Evolutionary conservation across 2,113 vertebrate genomes (phyloP), one percentile per base, ranked within the genome.

Genomic region (Catharus minimus): DNA sequence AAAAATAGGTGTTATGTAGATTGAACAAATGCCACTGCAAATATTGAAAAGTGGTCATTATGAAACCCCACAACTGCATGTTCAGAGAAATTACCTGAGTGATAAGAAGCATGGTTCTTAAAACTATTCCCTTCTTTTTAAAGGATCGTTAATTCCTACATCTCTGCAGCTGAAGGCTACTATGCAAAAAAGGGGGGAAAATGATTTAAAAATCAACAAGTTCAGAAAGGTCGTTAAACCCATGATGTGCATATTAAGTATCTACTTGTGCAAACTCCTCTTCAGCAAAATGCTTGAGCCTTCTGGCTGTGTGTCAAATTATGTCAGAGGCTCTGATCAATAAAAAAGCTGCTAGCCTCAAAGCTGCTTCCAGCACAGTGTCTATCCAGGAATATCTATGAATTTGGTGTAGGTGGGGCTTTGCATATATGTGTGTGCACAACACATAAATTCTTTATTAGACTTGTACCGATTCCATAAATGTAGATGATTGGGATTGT

Each of bases 21-120:
- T 30, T 69, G 33, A 71, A 49, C n/a, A 77, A 53, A n/a, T 0
- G 0, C 18, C 33, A 46, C 44, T 77, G 11, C 20, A 58, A 46
- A n/a, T 73, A 22, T 33, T 55, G 52, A 71, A 53, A 84, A 43
- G 27, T 19, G 19, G 8, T 80, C 23, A 9, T 66, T 62, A 27
- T 43, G 30, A 43, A 90, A 44, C 44, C 44, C 64, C 36, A 44
- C 24, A 78, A 23, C 1, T 43, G 3, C 7, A 5, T 50, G 30
- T 81, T 73, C n/a, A 81, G 68, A 62, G 47, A 65, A 57, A 61
- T 86, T 57, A 38, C 22, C 21, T 28, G 24, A 74, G 24, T 50
- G 28, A 90, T 83, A 86, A 83, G 52, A 86, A 77, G 52, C 5
- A 9, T 1, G 0, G 20, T 32, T 72, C 46, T 83, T 56, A 28